Evolutionary conservation across 1,140 invertebrate species (phyloP).

Genomic region (Hesperophylax magnus): DNA sequence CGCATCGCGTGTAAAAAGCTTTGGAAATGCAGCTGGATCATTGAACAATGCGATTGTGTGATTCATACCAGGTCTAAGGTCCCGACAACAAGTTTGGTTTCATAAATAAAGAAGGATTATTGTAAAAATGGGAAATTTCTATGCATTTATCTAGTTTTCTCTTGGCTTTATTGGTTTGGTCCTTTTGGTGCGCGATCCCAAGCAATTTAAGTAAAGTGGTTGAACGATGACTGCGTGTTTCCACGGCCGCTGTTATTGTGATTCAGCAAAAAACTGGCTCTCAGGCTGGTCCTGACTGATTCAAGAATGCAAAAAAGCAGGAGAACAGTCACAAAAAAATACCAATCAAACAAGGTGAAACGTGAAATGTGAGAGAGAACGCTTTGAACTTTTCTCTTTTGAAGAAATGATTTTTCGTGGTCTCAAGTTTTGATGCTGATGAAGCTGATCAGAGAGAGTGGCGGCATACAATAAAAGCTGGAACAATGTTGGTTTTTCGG

Average conservation of each 20-base stretch:
- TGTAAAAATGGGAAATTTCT: too few relatives aligned
- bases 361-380: background rate
- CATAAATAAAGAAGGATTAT: too few relatives aligned
- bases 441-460: constrained; percentile 13
- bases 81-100: background rate
- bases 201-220: background rate
- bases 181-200: background rate
- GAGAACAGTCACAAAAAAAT: background rate
- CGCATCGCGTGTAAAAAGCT: too few relatives aligned
- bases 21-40: background rate
- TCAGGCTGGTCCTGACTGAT: constrained; percentile 1
- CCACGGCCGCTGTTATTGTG: constrained; percentile 16
- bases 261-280: constrained; percentile 34
- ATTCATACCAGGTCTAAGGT: constrained; percentile 11
- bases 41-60: background rate
- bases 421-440: too few relatives aligned
- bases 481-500: constrained; percentile 36
- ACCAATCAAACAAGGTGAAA: background rate
- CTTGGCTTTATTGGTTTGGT: background rate
- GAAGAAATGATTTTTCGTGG: background rate
- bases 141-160: too few relatives aligned
- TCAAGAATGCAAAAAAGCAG: background rate
- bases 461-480: constrained; percentile 6
- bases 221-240: constrained; percentile 33
- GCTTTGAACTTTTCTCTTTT: background rate